phyloP scores from a whole-genome alignment of 2,797 vertebrate species.

The Cirrhinus molitorella region DNA sequence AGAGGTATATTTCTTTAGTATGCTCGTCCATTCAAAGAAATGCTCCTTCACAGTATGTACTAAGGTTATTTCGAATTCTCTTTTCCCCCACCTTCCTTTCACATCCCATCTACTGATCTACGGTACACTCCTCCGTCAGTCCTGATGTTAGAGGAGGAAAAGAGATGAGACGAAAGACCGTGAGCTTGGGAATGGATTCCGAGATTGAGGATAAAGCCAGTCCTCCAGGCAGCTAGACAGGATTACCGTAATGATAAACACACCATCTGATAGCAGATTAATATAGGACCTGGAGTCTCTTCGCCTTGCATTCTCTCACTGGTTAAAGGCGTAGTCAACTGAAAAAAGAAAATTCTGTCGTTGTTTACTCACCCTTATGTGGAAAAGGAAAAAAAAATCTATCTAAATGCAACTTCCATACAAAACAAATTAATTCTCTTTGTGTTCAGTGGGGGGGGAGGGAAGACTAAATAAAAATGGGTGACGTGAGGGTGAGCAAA shows the following conservation, averaged over 20 bases:
- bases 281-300: too few species aligned
- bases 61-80: conserved; percentile 54
- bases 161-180: conserved; percentile 30
- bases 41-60: neutral
- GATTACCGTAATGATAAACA: conserved; percentile 64
- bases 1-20: neutral
- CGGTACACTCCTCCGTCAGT: neutral
- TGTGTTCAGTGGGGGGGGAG: neutral
- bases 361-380: too few species aligned
- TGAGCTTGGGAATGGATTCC: conserved; percentile 49
- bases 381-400: neutral
- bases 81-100: conserved; percentile 21
- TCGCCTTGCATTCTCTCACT: conserved; percentile 45
- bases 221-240: conserved; percentile 49
- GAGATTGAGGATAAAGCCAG: conserved; percentile 46
- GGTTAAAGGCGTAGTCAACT: neutral
- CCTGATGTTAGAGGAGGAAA: conserved; percentile 22
- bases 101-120: conserved; percentile 22
- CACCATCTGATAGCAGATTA: conserved; percentile 64
- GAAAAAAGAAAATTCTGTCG: neutral
- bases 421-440: neutral
- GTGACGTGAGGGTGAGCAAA: neutral
- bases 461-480: neutral
- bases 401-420: neutral
- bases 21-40: neutral